These are phyloP conservation scores for Orientallactaga bullata DNA, from an alignment of 2,113 vertebrate genomes.

Conservation along the genomic window DNA sequence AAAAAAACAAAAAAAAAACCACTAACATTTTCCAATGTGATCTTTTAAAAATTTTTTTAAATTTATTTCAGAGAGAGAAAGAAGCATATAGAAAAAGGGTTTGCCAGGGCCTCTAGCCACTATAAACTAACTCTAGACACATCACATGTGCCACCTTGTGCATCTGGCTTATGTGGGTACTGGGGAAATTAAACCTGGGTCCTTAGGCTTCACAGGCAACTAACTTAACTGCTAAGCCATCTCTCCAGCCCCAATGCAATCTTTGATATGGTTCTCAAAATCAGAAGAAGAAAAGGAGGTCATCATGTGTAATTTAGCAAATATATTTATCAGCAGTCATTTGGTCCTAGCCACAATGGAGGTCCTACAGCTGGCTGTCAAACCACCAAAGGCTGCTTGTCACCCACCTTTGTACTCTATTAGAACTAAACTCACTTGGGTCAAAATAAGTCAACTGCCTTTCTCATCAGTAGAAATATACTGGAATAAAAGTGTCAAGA, in stretches of 20 bases:
- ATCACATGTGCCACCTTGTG: no score
- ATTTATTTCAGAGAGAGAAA: no score
- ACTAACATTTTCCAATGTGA: conserved; percentile 29
- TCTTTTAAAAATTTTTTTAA: background rate
- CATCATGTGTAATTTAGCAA: conserved; percentile 44
- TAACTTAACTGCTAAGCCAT: no score
- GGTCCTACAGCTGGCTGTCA: conserved; percentile 61
- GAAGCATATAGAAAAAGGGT: no score
- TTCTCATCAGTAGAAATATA: conserved; percentile 63
- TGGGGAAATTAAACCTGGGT: no score
- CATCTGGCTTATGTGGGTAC: no score
- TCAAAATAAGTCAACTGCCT: conserved; percentile 74
- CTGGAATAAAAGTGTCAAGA: conserved; percentile 67
- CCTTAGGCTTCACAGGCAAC: no score
- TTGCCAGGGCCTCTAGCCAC: no score
- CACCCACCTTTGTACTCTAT: conserved; percentile 39
- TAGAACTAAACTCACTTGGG: conserved; percentile 55
- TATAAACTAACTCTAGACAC: no score
- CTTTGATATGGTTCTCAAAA: conserved; percentile 60
- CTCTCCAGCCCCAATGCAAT: background rate
- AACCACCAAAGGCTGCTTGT: conserved; percentile 55
- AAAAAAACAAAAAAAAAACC: no score
- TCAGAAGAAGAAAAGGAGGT: background rate
- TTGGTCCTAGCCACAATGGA: conserved; percentile 55
- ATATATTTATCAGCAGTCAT: conserved; percentile 4